These are phyloP conservation scores for Mercenaria mercenaria DNA, from an alignment of 1,140 invertebrate genomes.

Conservation along the genomic window DNA sequence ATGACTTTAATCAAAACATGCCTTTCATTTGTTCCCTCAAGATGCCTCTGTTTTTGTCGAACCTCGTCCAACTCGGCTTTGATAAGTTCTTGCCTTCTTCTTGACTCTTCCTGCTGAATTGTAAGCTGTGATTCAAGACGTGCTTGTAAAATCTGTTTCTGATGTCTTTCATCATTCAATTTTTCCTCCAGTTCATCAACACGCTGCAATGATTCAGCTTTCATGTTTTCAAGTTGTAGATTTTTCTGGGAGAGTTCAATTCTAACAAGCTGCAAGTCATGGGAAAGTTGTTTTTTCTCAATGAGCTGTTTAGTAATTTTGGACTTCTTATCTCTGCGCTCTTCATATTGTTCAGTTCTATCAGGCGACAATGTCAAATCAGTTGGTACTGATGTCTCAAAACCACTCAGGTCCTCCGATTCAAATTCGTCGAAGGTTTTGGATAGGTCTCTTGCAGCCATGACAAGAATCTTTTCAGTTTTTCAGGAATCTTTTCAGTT, in stretches of 20 bases:
- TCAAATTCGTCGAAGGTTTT: slow-evolving; percentile 83
- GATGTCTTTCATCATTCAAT: slow-evolving; percentile 84
- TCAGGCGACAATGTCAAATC: slow-evolving; percentile 83
- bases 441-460: slow-evolving; percentile 81
- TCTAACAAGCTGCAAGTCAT: slow-evolving; percentile 85
- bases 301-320: slow-evolving; percentile 81
- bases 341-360: slow-evolving; percentile 71
- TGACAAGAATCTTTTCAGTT: too few species aligned
- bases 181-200: slow-evolving; percentile 86
- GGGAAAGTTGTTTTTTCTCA: slow-evolving; percentile 85
- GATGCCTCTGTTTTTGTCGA: slow-evolving; percentile 81
- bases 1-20: too few species aligned
- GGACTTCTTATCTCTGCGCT: slow-evolving; percentile 72
- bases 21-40: slow-evolving; percentile 85
- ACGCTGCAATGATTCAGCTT: slow-evolving; percentile 83
- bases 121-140: slow-evolving; percentile 84
- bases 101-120: slow-evolving; percentile 84
- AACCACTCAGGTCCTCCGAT: slow-evolving; percentile 79
- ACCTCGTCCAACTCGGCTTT: slow-evolving; percentile 84
- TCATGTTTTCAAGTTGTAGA: slow-evolving; percentile 84
- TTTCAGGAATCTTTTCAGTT: too few species aligned
- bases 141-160: slow-evolving; percentile 85
- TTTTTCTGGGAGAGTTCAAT: slow-evolving; percentile 86
- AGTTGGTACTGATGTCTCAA: slow-evolving; percentile 82
- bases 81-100: slow-evolving; percentile 82